A percentile compares a stretch with the other conserved stretches of the same genome.
These are phyloP conservation scores for Seriola quinqueradiata DNA, from an alignment of 2,113 vertebrate genomes.

Conservation along the genomic window DNA sequence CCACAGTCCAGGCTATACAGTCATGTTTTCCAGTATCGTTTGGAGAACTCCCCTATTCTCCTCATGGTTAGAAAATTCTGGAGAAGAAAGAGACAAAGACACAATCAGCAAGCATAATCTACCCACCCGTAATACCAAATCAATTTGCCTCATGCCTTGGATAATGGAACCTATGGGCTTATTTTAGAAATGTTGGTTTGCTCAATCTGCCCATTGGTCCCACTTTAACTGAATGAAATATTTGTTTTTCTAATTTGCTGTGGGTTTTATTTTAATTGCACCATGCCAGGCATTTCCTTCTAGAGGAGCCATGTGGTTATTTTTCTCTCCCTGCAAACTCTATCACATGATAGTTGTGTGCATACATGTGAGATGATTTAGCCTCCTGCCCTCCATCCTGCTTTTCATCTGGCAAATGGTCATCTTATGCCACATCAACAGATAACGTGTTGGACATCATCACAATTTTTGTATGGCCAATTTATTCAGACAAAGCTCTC, in stretches of 20 bases:
- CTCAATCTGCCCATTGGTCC: constrained; percentile 33
- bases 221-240: constrained; percentile 52
- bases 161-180: constrained; percentile 45
- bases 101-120: constrained; percentile 48
- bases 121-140: constrained; percentile 27
- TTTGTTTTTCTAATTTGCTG: constrained; percentile 65
- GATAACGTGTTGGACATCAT: constrained; percentile 65
- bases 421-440: constrained; percentile 69
- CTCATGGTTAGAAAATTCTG: constrained; percentile 31
- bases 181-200: constrained; percentile 42
- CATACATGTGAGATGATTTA: constrained; percentile 48
- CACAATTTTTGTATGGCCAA: constrained; percentile 60
- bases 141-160: constrained; percentile 28
- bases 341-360: constrained; percentile 36
- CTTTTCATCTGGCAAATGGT: constrained; percentile 59
- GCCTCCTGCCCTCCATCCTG: constrained; percentile 19
- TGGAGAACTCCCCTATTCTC: constrained; percentile 59
- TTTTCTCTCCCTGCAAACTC: constrained; percentile 29
- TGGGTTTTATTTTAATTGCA: constrained; percentile 43
- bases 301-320: constrained; percentile 30
- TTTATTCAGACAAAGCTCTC: constrained; percentile 74
- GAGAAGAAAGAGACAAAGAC: constrained; percentile 45
- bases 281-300: constrained; percentile 53
- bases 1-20: constrained; percentile 66
- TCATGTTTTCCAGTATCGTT: constrained; percentile 72